phyloP scores from a whole-genome alignment of 2,113 vertebrate genomes.

The Lanius ludovicianus region DNA sequence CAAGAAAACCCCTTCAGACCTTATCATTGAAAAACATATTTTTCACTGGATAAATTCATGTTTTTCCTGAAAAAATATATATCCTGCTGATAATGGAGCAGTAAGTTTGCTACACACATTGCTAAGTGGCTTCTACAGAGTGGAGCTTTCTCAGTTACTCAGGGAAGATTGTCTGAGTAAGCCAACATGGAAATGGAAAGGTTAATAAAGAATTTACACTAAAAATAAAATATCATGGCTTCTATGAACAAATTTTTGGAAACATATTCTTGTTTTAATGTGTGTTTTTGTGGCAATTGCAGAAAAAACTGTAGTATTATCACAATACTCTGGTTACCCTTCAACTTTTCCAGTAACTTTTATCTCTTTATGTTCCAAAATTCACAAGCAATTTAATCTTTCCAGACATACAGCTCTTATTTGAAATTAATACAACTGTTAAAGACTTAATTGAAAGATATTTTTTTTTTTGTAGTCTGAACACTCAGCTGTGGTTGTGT shows the following conservation, averaged over 20 bases:
- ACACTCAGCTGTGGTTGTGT: not conserved
- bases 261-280: not conserved
- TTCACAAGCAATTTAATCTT: not conserved
- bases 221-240: not conserved
- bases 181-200: not conserved
- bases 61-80: not conserved
- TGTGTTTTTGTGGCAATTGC: not conserved
- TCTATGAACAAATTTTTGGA: not conserved
- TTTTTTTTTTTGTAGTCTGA: not conserved
- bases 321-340: not conserved
- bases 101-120: fast-evolving
- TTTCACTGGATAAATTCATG: not conserved
- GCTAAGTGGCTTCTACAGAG: not conserved
- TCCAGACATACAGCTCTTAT: not conserved
- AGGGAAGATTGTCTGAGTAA: not conserved
- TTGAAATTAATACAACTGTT: not conserved
- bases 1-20: not conserved
- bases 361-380: not conserved
- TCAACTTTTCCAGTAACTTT: not conserved
- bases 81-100: not conserved
- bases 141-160: not conserved
- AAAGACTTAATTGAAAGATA: not conserved
- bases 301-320: not conserved
- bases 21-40: not conserved
- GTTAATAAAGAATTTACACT: not conserved